These are phyloP conservation scores for Pomatorhinus ruficollis DNA, from an alignment of 2,113 vertebrate genomes.

Conservation along the genomic window DNA sequence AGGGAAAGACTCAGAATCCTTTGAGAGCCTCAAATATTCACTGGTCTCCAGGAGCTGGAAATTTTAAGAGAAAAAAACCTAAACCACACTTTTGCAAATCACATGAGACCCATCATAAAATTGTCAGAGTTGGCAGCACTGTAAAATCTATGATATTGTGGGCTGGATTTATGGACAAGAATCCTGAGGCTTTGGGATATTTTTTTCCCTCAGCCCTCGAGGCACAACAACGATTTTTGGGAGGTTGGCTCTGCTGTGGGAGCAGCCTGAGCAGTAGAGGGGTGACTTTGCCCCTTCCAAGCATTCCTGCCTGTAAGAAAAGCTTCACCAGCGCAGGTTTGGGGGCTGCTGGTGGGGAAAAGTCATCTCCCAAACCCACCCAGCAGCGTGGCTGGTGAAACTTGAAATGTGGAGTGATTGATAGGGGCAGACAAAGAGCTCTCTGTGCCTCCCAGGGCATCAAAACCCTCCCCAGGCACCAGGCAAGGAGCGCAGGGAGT, in stretches of 20 bases:
- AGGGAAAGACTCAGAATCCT: background rate
- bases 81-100: constrained; percentile 20
- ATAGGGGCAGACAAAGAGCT: background rate
- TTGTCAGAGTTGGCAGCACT: constrained; percentile 14
- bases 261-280: background rate
- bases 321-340: fast-evolving
- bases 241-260: background rate
- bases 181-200: background rate
- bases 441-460: background rate
- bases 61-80: background rate
- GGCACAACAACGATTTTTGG: background rate
- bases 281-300: background rate
- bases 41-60: background rate
- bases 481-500: background rate
- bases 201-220: background rate
- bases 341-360: background rate
- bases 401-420: background rate
- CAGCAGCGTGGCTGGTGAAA: background rate
- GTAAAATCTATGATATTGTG: background rate
- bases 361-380: background rate
- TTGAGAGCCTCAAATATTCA: background rate
- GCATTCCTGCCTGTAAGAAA: background rate
- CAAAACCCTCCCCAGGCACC: background rate
- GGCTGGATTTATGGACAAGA: constrained; percentile 22
- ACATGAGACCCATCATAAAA: constrained; percentile 21